Conservation (phyloP, 2,888 invertebrate species). For the Drosophila fulvimacula region DNA sequence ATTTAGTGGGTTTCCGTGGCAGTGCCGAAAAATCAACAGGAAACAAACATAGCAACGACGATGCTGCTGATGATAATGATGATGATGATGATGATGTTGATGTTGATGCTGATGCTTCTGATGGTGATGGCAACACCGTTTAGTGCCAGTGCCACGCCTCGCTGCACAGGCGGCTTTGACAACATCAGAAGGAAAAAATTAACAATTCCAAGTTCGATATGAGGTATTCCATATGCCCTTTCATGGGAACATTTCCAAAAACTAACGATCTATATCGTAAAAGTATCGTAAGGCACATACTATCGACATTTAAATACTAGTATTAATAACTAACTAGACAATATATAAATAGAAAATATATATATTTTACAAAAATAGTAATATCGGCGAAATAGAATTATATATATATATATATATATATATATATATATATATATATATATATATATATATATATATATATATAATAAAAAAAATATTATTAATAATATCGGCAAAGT, state of each 20-base stretch:
- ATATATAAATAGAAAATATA: no score
- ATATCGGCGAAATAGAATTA: no score
- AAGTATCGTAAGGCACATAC: no score
- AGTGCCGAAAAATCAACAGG: constrained; percentile 79
- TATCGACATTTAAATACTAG: no score
- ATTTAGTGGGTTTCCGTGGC: constrained; percentile 72
- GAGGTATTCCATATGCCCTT: constrained; percentile 5
- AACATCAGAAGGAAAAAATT: constrained; percentile 38
- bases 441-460: no score
- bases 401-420: no score
- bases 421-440: no score
- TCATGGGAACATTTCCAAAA: not conserved
- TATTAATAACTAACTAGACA: no score
- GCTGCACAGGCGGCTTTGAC: constrained; percentile 68
- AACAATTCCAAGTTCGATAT: not conserved
- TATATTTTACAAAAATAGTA: no score
- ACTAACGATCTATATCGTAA: no score
- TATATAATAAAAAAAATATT: no score
- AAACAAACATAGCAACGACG: constrained; percentile 68
- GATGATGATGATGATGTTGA: constrained; percentile 36
- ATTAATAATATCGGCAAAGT: no score
- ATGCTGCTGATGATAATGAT: constrained; percentile 25
- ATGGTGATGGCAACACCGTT: constrained; percentile 55
- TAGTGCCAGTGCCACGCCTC: constrained; percentile 67
- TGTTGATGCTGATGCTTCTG: constrained; percentile 26